Base-by-base conservation (phyloP, 2,113 vertebrate species). In the Perca schrenkii region DNA sequence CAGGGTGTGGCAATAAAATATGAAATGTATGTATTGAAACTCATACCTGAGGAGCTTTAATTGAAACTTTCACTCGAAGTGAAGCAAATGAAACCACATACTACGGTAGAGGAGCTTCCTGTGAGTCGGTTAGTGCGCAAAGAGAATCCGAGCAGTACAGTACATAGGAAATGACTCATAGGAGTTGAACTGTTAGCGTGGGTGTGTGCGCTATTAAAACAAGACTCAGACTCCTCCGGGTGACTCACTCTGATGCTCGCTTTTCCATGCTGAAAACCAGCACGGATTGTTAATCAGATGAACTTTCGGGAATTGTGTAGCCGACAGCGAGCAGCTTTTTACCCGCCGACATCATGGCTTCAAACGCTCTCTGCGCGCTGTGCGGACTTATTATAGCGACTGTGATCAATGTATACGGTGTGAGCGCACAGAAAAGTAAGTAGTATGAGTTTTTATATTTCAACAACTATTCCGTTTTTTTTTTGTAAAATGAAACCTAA, bases 121-220 rank as follows among this genome's bases (percentile, higher is more conserved):
- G 91, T 87, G 89, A 80, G 88, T 77, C 80, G 50, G 63, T 77
- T 52, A 72, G 86, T 84, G 77, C 83, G 86, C 89, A 50, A 88
- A 84, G 84, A 88, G 86, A 92, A 86, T 90, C 86, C 79, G 80
- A 86, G 86, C 83, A 60, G 78, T 91, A 88, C 92, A 91, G 89
- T 92, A 86, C 90, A 95, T 92, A 94, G 95, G 95, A 96, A 96
- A 94, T 96, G 95, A 96, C 88, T 96, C 95, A 96, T 92, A 88
- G 86, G 91, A 86, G 90, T 64, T 90, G 92, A 90, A 86, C 90
- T 91, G 94, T 87, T 83, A 71, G 95, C 93, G 95, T 95, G 95
- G 94, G 95, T 94, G 95, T 95, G 95, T 93, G 88, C 93, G 79
- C 93, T 92, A 74, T 94, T 95, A 95, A 95, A 95, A 94, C 95